phyloP scores from a whole-genome alignment of 92 coral and sea anemone genomes.

The Epizoanthus illoricatus region DNA sequence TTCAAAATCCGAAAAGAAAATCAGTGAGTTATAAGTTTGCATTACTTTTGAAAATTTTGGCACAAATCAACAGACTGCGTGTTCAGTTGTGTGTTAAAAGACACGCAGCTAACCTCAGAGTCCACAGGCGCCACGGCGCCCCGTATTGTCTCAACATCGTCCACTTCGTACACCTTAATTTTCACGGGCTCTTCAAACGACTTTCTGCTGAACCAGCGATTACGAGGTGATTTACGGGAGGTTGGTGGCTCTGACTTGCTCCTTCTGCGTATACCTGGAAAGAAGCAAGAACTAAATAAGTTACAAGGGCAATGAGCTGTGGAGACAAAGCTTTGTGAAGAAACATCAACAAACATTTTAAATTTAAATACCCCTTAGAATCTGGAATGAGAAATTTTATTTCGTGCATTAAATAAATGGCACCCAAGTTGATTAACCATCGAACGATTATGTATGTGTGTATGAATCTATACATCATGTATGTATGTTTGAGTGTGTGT shows the following conservation, averaged over 20 bases:
- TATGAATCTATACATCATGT: no score
- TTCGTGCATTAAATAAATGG: no score
- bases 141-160: conserved; percentile 74
- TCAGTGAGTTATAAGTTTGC: no score
- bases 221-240: conserved; percentile 64
- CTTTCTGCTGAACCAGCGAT: conserved; percentile 88
- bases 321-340: neutral
- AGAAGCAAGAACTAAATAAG: neutral
- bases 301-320: neutral
- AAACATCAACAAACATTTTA: neutral
- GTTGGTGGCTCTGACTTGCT: conserved; percentile 82
- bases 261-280: conserved; percentile 58
- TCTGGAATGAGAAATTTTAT: no score
- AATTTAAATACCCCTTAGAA: no score
- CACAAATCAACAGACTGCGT: neutral
- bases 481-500: no score
- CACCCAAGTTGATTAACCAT: no score
- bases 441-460: no score
- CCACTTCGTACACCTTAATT: conserved; percentile 85
- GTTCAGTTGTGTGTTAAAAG: neutral
- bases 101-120: conserved; percentile 48
- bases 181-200: conserved; percentile 75
- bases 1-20: no score
- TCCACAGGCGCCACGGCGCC: conserved; percentile 45
- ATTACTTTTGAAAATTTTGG: no score